These are phyloP conservation scores for Sitobion miscanthi DNA, from an alignment of 1,140 invertebrate species.

Conservation along the genomic window DNA sequence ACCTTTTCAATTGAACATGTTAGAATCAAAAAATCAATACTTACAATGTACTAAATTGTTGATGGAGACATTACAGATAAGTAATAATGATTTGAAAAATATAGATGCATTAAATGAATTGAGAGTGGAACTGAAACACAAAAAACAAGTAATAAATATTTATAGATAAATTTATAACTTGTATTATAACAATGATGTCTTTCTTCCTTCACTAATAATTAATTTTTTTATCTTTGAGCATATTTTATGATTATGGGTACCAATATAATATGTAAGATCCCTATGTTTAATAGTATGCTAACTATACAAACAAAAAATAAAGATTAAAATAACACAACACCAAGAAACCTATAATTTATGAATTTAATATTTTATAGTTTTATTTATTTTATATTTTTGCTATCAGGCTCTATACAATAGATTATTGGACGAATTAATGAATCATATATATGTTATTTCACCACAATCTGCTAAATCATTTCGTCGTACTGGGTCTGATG, in stretches of 20 bases:
- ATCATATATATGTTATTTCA: slow-evolving; percentile 76
- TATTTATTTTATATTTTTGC: slow-evolving; percentile 54
- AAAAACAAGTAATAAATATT: slow-evolving; percentile 68
- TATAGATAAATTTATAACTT: background rate
- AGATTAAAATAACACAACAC: background rate
- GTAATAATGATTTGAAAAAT: slow-evolving; percentile 75
- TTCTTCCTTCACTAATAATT: background rate
- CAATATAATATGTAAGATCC: background rate
- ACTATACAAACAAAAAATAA: background rate
- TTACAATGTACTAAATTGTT: slow-evolving; percentile 84
- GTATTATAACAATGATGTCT: background rate
- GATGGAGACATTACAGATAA: slow-evolving; percentile 72
- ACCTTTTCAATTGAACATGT: slow-evolving; percentile 75
- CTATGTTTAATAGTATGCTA: background rate
- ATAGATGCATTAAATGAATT: slow-evolving; percentile 85
- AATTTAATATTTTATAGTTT: background rate
- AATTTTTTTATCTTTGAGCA: background rate
- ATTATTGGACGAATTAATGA: slow-evolving; percentile 75
- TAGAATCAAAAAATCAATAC: slow-evolving; percentile 79
- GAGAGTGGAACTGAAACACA: slow-evolving; percentile 72
- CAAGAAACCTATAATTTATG: background rate
- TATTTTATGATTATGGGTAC: background rate
- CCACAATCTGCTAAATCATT: slow-evolving; percentile 66
- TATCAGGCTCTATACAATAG: slow-evolving; percentile 72
- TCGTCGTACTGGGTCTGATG: slow-evolving; percentile 69